A percentile compares a stretch with the other conserved stretches of the same genome.
Conservation (phyloP, 2,888 invertebrate genomes). For the Rhamnusium bicolor region DNA sequence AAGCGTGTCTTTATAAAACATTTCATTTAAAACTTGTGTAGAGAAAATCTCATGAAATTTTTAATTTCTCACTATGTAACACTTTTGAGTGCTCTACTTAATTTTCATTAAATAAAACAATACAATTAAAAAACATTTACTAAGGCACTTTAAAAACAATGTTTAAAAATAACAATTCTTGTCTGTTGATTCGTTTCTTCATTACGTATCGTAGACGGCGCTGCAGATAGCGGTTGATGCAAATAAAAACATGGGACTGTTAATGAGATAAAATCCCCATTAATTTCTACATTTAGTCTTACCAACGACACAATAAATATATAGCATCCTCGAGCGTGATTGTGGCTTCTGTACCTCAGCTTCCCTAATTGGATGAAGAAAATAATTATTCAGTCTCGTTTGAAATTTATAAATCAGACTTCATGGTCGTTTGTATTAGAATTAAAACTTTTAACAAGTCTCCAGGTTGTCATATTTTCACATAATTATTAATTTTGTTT, state of each 20-base stretch:
- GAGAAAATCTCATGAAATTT: too few relatives aligned
- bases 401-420: conserved; percentile 31
- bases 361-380: conserved; percentile 66
- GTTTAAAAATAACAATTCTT: neutral
- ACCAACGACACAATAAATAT: conserved; percentile 62
- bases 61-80: too few relatives aligned
- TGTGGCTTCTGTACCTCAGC: conserved; percentile 62
- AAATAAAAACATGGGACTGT: conserved; percentile 60
- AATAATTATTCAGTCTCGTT: conserved; percentile 62
- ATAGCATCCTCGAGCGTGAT: conserved; percentile 63
- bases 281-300: conserved; percentile 66
- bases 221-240: conserved; percentile 34
- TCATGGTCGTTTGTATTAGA: conserved; percentile 10
- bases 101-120: too few relatives aligned
- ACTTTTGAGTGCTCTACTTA: too few relatives aligned
- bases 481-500: neutral
- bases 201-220: conserved; percentile 3
- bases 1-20: too few relatives aligned
- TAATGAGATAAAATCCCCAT: conserved; percentile 67
- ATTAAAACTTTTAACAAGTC: conserved; percentile 16
- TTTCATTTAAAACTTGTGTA: too few relatives aligned
- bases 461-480: neutral
- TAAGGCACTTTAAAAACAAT: neutral
- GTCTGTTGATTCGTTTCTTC: neutral
- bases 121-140: neutral